Base-by-base conservation (phyloP, 1,140 invertebrate genomes). In the Leptoteleia sp. region DNA sequence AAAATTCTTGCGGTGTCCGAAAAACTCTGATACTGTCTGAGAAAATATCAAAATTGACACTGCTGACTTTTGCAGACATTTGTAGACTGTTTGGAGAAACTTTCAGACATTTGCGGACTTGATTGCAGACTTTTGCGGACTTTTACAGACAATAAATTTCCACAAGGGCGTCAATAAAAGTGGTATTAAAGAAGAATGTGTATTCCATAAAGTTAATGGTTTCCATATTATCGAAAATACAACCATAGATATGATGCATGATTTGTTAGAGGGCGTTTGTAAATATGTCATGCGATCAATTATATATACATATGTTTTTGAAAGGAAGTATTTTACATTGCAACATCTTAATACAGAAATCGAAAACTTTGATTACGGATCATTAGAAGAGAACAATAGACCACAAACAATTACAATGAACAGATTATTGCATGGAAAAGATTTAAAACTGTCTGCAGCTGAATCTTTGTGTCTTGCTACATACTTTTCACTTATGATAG, bases 171-270 rank as follows among this genome's bases (percentile, higher is more conserved):
- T n/a, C n/a, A n/a, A n/a, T 4, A 8, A 29, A 4, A 29, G 7
- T 7, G 42, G 42, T 6, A 27, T 45, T 7, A 45, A 45, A 13
- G 42, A 42, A 45, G 16, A 45, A n/a, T 45, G 22, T 45, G 22
- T 13, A 8, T 45, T 45, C 8, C 8, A 45, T 15, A 4, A 45
- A 45, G 11, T 45, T 15, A 12, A 27, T 6, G 9, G 13, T 25
- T 45, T 17, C 9, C 42, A 45, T 13, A 12, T 45, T 27, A 27
- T n/a, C 1, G 11, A 45, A 1, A 45, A 45, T 45, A 8, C 27
- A 7, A 17, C n/a, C 1, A 6, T 45, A 4, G 42, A 45, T 45
- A 1, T 45, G 8, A 25, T 45, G 42, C 42, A 45, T n/a, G 42
- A 45, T 27, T n/a, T 19, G 6, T 13, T 45, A 6, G 22, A 45